Conservation (phyloP, 2,113 vertebrate genomes). For the Pionites leucogaster region DNA sequence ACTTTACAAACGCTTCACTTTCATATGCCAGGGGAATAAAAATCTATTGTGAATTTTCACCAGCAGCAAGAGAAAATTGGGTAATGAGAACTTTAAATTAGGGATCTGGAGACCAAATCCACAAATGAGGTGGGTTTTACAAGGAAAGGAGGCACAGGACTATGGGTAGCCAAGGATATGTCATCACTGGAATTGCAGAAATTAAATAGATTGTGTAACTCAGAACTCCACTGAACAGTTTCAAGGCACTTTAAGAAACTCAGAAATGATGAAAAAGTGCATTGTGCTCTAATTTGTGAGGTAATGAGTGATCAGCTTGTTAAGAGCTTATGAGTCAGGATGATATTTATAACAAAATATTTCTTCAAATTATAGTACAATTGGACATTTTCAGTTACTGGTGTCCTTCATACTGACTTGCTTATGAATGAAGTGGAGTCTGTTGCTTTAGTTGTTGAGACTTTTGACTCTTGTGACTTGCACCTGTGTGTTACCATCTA, state of each 20-base stretch:
- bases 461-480: neutral
- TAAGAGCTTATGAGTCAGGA: neutral
- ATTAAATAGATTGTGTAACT: fast-evolving
- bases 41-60: neutral
- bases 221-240: neutral
- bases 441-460: neutral
- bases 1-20: neutral
- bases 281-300: neutral
- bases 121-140: neutral
- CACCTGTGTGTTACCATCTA: neutral
- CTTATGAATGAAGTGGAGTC: neutral
- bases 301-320: neutral
- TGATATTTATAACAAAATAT: neutral
- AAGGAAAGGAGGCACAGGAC: neutral
- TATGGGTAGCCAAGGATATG: neutral
- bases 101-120: neutral
- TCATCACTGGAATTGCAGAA: neutral
- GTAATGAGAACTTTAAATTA: neutral
- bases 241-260: neutral
- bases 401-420: neutral
- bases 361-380: neutral
- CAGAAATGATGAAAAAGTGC: neutral
- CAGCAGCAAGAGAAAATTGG: neutral
- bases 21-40: neutral
- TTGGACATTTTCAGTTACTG: neutral